These are phyloP conservation scores for Enoplosus armatus DNA, from an alignment of 2,797 vertebrate genomes.

Conservation along the genomic window DNA sequence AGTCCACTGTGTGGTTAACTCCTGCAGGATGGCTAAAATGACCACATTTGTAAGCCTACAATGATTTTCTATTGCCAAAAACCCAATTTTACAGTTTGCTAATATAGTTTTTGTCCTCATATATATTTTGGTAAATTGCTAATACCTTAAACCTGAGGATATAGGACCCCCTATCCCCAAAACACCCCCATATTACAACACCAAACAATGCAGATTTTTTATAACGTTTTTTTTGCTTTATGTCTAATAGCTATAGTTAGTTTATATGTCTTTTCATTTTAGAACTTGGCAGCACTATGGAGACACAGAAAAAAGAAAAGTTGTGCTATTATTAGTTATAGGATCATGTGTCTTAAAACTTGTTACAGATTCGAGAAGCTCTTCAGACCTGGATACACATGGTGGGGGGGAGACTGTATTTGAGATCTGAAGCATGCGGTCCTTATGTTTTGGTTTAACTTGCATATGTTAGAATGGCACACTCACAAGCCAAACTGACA, in stretches of 20 bases:
- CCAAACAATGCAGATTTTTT: conserved; percentile 77
- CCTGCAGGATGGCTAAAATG: conserved; percentile 66
- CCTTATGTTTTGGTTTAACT: conserved; percentile 65
- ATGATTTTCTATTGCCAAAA: conserved; percentile 65
- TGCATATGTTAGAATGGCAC: conserved; percentile 78
- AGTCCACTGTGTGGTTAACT: conserved; percentile 70
- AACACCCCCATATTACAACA: conserved; percentile 84
- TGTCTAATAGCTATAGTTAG: conserved; percentile 78
- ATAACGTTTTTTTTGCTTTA: conserved; percentile 56
- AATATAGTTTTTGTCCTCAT: conserved; percentile 60
- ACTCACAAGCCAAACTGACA: conserved; percentile 63
- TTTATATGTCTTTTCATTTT: conserved; percentile 59
- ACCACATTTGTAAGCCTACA: conserved; percentile 64
- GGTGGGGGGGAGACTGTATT: conserved; percentile 47
- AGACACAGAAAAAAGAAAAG: conserved; percentile 76
- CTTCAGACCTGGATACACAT: conserved; percentile 60
- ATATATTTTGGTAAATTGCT: conserved; percentile 72
- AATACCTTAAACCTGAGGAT: conserved; percentile 81
- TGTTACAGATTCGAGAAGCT: conserved; percentile 62
- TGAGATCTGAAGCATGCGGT: conserved; percentile 63
- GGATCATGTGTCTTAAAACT: conserved; percentile 71
- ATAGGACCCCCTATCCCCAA: conserved; percentile 82
- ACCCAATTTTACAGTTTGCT: conserved; percentile 58
- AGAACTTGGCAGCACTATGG: conserved; percentile 78
- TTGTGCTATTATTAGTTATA: conserved; percentile 86